Base-by-base conservation (phyloP, 2,113 vertebrate genomes). In the Caloenas nicobarica region DNA sequence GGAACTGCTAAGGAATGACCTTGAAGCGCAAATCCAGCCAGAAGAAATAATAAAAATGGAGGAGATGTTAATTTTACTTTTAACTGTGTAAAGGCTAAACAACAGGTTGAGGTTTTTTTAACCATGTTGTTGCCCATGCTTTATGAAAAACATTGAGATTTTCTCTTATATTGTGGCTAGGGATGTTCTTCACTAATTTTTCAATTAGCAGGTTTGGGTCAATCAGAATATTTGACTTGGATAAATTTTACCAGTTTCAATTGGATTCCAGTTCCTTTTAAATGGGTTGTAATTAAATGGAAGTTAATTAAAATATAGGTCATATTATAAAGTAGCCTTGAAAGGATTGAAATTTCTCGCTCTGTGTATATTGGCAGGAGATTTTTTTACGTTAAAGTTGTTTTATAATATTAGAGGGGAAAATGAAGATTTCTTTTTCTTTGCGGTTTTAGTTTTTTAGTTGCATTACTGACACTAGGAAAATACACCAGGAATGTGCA, bases 401-500 rank as follows among this genome's bases (percentile, higher is more conserved):
- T 57, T 80, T 38, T 44, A 5, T 50, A 68, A 54, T 26, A 26
- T 2, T n/a, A 10, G 38, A 24, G 25, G 3, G 11, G 7, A 28
- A 33, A 58, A 69, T 2, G 2, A 60, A 16, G 34, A 0, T 14
- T 23, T 46, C 2, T 72, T 36, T 36, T 50, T 68, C 12, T 38
- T 54, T 54, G 46, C 17, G 16, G 21, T 18, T 92, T 54, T 31
- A 23, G 42, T 11, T 18, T 82, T 65, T 66, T 38, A 25, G 48
- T 29, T 44, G 42, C 11, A 3, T 71, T 80, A 54, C 8, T 36
- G 36, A n/a, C 3, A 2, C 4, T 8, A 18, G 66, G 28, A 29
- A 25, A 66, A 64, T 0, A 6, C 33, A 14, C 16, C 25, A 38
- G 61, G 1, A 1, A 6, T 3, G 22, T 5, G 10, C 7, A 46